Percentiles rank a stretch among this genome's conserved stretches.
These are phyloP conservation scores for Trypoxylus dichotomus DNA, from an alignment of 1,140 invertebrate genomes.

Conservation along the genomic window DNA sequence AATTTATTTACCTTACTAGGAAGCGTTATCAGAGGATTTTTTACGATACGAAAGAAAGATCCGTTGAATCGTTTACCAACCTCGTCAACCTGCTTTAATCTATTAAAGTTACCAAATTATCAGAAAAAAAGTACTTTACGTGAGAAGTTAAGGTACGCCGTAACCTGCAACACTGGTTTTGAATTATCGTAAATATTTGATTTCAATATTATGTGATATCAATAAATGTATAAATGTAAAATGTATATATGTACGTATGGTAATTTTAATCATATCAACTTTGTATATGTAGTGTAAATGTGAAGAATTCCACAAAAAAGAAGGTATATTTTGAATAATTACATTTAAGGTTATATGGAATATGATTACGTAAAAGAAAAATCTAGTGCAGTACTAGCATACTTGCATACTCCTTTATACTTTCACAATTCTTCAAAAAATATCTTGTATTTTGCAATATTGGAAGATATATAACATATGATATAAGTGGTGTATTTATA, in stretches of 20 bases:
- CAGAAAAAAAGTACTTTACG: conserved; percentile 92
- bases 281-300: neutral
- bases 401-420: neutral
- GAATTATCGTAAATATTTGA: conserved; percentile 79
- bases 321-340: conserved; percentile 23
- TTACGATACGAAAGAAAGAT: conserved; percentile 95
- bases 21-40: conserved; percentile 96
- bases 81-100: conserved; percentile 98
- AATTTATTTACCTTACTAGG: conserved; percentile 55
- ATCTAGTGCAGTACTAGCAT: neutral
- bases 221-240: conserved; percentile 14
- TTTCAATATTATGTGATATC: conserved; percentile 2
- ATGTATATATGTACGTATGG: conserved; percentile 27
- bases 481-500: conserved; percentile 11
- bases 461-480: neutral
- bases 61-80: conserved; percentile 95
- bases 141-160: conserved; percentile 96
- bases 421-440: neutral
- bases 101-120: conserved; percentile 98
- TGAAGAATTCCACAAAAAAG: neutral
- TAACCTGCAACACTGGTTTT: conserved; percentile 97
- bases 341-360: neutral
- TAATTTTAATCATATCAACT: conserved; percentile 28
- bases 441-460: conserved; percentile 5
- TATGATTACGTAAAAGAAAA: neutral